Conservation (phyloP, 2,113 vertebrate species). For the Turnix velox region DNA sequence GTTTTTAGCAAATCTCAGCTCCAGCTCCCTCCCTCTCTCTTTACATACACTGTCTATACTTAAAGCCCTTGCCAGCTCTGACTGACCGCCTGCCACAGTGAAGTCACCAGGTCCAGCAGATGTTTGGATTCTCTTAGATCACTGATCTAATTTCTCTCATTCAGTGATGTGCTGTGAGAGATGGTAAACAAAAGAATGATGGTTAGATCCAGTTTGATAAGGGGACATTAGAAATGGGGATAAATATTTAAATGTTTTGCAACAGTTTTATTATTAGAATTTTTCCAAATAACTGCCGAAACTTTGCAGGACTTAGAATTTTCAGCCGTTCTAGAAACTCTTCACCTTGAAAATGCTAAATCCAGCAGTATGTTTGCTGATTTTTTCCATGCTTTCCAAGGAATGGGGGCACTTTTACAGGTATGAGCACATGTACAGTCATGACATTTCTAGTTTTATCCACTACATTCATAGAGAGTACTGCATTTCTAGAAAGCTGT, state of each 20-base stretch:
- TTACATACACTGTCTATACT: not conserved
- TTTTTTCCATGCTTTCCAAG: not conserved
- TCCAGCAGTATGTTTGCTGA: not conserved
- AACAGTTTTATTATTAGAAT: not conserved
- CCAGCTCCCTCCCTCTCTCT: not conserved
- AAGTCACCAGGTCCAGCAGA: not conserved
- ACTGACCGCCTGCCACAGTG: not conserved
- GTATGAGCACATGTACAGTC: accelerated
- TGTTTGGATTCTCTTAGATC: not conserved
- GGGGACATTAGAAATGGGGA: not conserved
- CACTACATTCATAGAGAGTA: not conserved
- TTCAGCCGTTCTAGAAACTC: not conserved
- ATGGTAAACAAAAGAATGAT: not conserved
- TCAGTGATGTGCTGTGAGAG: not conserved
- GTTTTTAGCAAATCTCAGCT: not conserved
- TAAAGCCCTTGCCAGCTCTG: not conserved
- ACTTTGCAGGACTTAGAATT: not conserved
- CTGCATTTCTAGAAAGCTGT: not conserved
- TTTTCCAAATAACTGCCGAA: not conserved
- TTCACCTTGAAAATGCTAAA: accelerated
- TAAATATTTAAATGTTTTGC: not conserved
- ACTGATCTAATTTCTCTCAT: not conserved
- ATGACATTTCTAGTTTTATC: not conserved
- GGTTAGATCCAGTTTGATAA: not conserved
- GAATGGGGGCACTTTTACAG: accelerated